Base-by-base conservation (phyloP, 2,113 vertebrate genomes). In the Furnarius figulus region DNA sequence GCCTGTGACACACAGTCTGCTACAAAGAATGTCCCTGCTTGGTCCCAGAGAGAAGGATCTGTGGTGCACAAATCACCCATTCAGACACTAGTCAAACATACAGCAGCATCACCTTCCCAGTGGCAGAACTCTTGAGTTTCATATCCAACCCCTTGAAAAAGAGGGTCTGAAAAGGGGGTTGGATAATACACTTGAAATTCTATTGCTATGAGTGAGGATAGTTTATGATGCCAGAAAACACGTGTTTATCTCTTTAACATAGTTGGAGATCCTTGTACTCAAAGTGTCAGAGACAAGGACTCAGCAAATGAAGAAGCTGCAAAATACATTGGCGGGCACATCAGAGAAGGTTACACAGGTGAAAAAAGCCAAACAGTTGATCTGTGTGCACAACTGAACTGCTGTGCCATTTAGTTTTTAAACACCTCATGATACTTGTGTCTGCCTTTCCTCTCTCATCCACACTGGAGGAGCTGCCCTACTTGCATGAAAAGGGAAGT, bases 321-420 rank as follows among this genome's bases (percentile, higher is more conserved):
- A 85, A 72, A 83, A 72, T 14, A 62, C 70, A 82, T 78, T 24
- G 42, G 55, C 3, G 7, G 65, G 39, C 42, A 68, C 33, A 80
- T 56, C 65, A 71, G 75, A 95, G 58, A 56, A 65, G 40, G 58
- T 87, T 52, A 72, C 16, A 47, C 2, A 13, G 23, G 66, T 91
- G 74, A 68, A 74, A 53, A 85, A 68, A 68, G 28, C 84, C 46
- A 78, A 81, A 49, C 16, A 77, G 81, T 50, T 79, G 53, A 89
- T 85, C 70, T 58, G n/a, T 40, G 70, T 79, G 87, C 74, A 87
- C 85, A 87, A 79, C 49, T 73, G 58, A 94, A 83, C 9, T 58
- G 80, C 70, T 67, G 56, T 67, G 91, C 28, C 70, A 93, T 89
- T 89, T 87, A 89, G 91, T 95, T 95, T 95, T 95, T 95, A 92